Conservation (phyloP, 2,113 vertebrate genomes). For the Sterna hirundo region DNA sequence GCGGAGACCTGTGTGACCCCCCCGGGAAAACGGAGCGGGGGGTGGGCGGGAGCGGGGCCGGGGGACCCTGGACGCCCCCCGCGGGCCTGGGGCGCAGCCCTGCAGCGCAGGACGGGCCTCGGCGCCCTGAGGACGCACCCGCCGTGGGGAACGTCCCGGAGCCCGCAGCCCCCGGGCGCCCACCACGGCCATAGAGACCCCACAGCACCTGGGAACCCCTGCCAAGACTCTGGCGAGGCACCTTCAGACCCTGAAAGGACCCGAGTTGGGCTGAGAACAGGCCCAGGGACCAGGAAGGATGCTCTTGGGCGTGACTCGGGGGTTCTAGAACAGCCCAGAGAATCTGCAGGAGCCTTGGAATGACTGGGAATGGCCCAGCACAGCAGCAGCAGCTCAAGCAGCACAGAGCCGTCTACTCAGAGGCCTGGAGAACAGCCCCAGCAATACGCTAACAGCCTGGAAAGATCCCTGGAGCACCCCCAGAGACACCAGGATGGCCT, state of each 20-base stretch:
- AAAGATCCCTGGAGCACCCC: too few species aligned
- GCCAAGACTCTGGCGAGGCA: not conserved
- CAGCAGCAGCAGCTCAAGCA: not conserved
- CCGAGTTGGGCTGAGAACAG: not conserved
- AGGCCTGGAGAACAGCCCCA: not conserved
- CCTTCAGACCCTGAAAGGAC: too few species aligned
- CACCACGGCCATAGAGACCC: too few species aligned
- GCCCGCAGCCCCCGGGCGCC: too few species aligned
- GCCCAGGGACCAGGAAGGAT: not conserved
- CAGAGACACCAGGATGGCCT: not conserved
- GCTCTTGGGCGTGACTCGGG: not conserved
- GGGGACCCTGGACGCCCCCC: too few species aligned
- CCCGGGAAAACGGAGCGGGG: not conserved
- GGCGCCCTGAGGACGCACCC: not conserved
- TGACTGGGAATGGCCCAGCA: not conserved
- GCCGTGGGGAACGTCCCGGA: too few species aligned
- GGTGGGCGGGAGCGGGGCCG: not conserved
- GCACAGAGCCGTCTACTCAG: not conserved
- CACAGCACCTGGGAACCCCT: not conserved
- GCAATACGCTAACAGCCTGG: not conserved
- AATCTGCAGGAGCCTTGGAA: not conserved
- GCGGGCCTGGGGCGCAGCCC: too few species aligned
- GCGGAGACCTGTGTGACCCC: rapidly evolving
- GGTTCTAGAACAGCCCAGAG: too few species aligned
- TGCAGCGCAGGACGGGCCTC: too few species aligned